Percentiles rank a stretch among this genome's conserved stretches.
These are phyloP conservation scores for Neomorphus geoffroyi DNA, from an alignment of 2,797 vertebrate species.

Conservation along the genomic window DNA sequence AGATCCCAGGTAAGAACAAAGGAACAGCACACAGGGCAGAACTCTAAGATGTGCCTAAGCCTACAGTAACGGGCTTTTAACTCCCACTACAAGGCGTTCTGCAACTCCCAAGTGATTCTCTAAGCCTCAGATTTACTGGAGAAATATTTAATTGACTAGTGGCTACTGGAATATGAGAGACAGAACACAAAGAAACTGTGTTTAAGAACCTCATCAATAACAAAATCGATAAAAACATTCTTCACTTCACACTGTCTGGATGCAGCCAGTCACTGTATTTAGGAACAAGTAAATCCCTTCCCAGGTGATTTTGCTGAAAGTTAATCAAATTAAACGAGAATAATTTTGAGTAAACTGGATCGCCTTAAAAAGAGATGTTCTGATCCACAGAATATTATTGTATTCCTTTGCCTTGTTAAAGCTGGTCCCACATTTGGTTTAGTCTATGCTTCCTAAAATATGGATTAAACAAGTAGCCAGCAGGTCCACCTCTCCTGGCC, in stretches of 20 bases:
- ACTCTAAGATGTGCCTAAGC: background rate
- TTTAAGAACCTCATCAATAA: conserved; percentile 26
- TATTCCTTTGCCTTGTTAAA: background rate
- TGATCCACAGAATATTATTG: background rate
- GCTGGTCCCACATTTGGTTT: background rate
- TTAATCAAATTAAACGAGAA: background rate
- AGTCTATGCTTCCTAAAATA: background rate
- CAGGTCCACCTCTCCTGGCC: background rate
- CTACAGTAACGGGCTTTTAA: conserved; percentile 11
- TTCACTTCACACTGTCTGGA: conserved; percentile 12
- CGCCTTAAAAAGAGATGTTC: background rate
- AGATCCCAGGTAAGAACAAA: background rate
- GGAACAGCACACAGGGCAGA: background rate
- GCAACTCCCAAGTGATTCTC: background rate
- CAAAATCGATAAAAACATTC: conserved; percentile 37
- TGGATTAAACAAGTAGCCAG: background rate
- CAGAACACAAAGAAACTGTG: background rate
- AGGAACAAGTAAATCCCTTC: conserved; percentile 18
- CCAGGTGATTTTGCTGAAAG: background rate
- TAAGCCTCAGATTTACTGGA: conserved; percentile 30
- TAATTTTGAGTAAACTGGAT: background rate
- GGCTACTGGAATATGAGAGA: conserved; percentile 32
- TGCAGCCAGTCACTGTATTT: background rate
- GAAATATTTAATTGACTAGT: conserved; percentile 28
- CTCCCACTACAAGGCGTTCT: conserved; percentile 14